Evolutionary conservation across 2,797 vertebrate species (phyloP), one percentile per base, ranked within the genome.

Genomic region (Rhinophrynus dorsalis): DNA sequence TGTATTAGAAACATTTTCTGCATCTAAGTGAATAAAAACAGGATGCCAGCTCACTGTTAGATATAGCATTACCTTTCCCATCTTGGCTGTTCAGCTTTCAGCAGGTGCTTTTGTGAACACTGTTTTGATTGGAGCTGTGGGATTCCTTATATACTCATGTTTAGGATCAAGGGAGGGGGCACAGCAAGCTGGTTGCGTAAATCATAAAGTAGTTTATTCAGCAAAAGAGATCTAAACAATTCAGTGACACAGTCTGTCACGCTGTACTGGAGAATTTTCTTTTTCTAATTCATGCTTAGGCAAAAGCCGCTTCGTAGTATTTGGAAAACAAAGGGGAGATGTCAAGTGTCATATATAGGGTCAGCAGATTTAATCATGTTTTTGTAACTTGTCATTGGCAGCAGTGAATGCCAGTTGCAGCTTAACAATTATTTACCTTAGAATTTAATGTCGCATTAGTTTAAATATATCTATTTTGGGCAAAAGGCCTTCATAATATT

Each of bases 251-350:
- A 37, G 38, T 11, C 67, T 62, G 67, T 70, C 58, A 70, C 58
- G 67, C 67, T 62, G 62, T 70, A 70, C 62, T 70, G 67, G 67
- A 70, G 67, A 70, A 70, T 62, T 70, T 70, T 70, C 67, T 70
- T 56, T 69, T 48, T 69, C 23, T 59, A 62, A 48, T 70, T 27
- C 62, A 70, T 29, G 67, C 67, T 70, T 62, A 45, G 58, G 58
- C 58, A 70, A 70, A 70, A 70, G 62, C 50, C 67, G 67, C 67
- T 70, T 45, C 55, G 67, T 62, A 62, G 27, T 23, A 33, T 70
- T 63, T 24, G 38, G 21, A 70, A 70, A 70, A 70, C 67, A 70
- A 70, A 62, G 30, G 44, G 50, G 21, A 51, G n/a, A 62, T 62
- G 67, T 70, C 67, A 55, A 17, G 29, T 57, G 38, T 70, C 67